phyloP scores from a whole-genome alignment of 1,140 invertebrate species.

The Goniozus legneri region DNA sequence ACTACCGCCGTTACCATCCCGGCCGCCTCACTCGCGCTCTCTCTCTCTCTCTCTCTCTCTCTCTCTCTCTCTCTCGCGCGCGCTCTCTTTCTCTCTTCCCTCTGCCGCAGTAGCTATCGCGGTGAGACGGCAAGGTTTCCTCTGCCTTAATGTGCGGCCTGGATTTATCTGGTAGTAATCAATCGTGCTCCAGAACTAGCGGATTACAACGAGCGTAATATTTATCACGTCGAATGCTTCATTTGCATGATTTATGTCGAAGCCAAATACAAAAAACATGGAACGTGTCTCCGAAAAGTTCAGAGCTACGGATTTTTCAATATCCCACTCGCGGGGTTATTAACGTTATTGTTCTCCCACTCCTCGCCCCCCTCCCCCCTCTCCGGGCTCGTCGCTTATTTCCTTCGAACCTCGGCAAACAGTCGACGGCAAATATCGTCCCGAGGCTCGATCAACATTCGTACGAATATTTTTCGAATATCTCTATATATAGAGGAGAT shows the following conservation, averaged over 20 bases:
- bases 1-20: constrained; percentile 8
- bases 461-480: too few relatives aligned
- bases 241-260: constrained; percentile 48
- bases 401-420: too few relatives aligned
- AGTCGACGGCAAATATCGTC: too few relatives aligned
- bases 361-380: too few relatives aligned
- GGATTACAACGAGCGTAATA: constrained; percentile 38
- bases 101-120: constrained; percentile 1
- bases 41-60: not conserved
- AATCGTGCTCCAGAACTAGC: constrained; percentile 39
- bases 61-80: not conserved
- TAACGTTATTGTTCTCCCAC: too few relatives aligned
- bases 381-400: too few relatives aligned
- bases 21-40: not conserved
- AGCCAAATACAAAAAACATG: constrained; percentile 28
- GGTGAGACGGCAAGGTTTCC: constrained; percentile 18
- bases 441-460: too few relatives aligned
- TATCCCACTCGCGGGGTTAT: too few relatives aligned
- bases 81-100: not conserved
- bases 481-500: too few relatives aligned
- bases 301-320: too few relatives aligned
- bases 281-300: too few relatives aligned
- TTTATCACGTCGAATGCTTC: constrained; percentile 48
- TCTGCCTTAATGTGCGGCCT: constrained; percentile 44
- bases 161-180: constrained; percentile 48